These are phyloP conservation scores for Malacosoma neustria DNA, from an alignment of 2,888 invertebrate species.

Conservation along the genomic window DNA sequence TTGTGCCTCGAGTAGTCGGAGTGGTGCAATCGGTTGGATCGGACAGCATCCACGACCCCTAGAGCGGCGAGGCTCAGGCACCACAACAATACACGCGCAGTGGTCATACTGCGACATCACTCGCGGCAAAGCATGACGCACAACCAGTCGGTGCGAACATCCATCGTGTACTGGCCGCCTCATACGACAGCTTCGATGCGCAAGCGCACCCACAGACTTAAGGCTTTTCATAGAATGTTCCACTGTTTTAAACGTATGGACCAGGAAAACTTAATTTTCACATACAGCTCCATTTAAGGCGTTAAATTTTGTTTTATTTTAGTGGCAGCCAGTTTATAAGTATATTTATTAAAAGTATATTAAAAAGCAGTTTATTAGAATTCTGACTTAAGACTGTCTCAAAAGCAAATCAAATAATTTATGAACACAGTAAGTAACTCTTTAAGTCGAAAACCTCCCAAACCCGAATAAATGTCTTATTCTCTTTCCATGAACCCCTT, in stretches of 20 bases:
- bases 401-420: no score
- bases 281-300: neutral
- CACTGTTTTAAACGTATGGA: neutral
- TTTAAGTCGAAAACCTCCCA: no score
- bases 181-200: conserved; percentile 47
- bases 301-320: no score
- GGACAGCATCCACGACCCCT: conserved; percentile 35
- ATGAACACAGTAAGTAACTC: no score
- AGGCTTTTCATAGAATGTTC: conserved; percentile 12
- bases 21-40: conserved; percentile 44
- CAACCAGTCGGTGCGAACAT: conserved; percentile 52
- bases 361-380: no score
- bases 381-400: no score
- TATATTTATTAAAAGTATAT: no score
- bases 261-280: neutral
- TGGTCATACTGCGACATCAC: conserved; percentile 70
- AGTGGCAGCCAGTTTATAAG: no score
- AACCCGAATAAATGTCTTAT: no score
- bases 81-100: conserved; percentile 57
- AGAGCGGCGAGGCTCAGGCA: conserved; percentile 48
- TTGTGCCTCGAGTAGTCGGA: conserved; percentile 45
- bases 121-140: conserved; percentile 44
- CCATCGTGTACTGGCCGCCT: conserved; percentile 64
- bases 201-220: conserved; percentile 48
- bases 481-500: no score